Evolutionary conservation across 2,113 vertebrate genomes (phyloP).

Genomic region (Opisthocomus hoazin): DNA sequence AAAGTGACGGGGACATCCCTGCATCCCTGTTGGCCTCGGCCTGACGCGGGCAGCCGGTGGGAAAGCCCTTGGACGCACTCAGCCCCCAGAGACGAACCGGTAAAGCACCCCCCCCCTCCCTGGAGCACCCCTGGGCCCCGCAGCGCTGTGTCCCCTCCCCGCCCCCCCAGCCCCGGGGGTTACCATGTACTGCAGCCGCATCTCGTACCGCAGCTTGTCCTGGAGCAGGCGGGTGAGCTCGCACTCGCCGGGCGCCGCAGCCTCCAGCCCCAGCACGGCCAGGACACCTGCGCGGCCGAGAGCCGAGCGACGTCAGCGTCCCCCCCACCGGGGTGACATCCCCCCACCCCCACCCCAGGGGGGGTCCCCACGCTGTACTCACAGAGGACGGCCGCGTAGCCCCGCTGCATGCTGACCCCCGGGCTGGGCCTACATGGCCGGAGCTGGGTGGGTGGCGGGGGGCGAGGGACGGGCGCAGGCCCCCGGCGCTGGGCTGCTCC

Average conservation of each 20-base stretch:
- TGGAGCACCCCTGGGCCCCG: rapidly evolving
- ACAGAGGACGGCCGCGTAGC: conserved; percentile 39
- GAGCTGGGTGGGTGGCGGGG: background rate
- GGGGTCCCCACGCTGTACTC: background rate
- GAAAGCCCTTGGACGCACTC: background rate
- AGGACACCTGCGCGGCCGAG: background rate
- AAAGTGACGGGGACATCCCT: background rate
- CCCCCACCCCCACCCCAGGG: background rate
- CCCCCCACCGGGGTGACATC: background rate
- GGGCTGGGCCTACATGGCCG: conserved; percentile 16
- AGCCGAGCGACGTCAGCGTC: background rate
- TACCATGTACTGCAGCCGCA: conserved; percentile 55
- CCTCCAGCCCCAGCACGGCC: conserved; percentile 37
- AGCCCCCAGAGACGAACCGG: rapidly evolving
- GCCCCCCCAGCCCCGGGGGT: background rate
- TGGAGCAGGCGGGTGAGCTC: conserved; percentile 37
- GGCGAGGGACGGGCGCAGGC: background rate
- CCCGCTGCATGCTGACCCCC: conserved; percentile 9
- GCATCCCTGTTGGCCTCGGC: background rate
- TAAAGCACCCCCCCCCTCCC: rapidly evolving
- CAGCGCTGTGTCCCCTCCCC: background rate
- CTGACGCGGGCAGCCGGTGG: rapidly evolving
- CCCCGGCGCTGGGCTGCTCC: background rate
- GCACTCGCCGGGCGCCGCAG: background rate
- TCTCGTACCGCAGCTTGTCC: conserved; percentile 39